Base-by-base conservation (phyloP, 2,888 invertebrate species). In the Drosophila flavopinicola region DNA sequence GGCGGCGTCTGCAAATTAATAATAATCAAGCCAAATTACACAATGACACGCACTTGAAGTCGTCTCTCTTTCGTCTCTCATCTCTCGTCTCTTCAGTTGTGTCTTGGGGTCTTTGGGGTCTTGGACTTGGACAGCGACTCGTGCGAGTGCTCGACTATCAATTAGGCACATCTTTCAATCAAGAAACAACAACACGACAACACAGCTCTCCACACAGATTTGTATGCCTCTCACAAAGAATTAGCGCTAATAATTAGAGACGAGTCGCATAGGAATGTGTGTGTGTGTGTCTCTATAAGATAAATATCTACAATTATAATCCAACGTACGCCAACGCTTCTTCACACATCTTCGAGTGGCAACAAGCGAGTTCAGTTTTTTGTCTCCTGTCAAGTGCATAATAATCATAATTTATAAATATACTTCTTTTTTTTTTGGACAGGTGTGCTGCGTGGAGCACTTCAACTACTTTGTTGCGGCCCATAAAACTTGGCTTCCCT, bases 101-200 rank as follows among this genome's bases (percentile, higher is more conserved):
- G 17, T 30, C 32, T 9, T 11, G 20, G 27, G 24, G n/a, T 27
- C 38, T 37, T 45, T 15, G 38, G 48, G 58, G 47, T 47, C 59
- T 56, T 38, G 39, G 57, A 44, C n/a, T n/a, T n/a, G n/a, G n/a
- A n/a, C n/a, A n/a, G n/a, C 25, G 75, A 64, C 75, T 72, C 71
- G 71, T 83, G 84, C 86, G 61, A 75, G 70, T 60, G 70, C 73
- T 76, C 76, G 68, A 70, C 79, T 87, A 85, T 84, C 87, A 87
- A 84, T 84, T 84, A 84, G 79, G 85, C 79, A 85, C 84, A 85
- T 85, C 87, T 84, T 85, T 85, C 87, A 87, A 85, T 87, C 87
- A 87, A 74, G 61, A 33, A 39, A 38, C 58, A 53, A 37, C 47
- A 48, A 52, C 53, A 10, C 25, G 24, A 7, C 20, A 47, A 29